Base-by-base conservation (phyloP, 2,797 vertebrate species). In the Pseudotriccus pelzelni region DNA sequence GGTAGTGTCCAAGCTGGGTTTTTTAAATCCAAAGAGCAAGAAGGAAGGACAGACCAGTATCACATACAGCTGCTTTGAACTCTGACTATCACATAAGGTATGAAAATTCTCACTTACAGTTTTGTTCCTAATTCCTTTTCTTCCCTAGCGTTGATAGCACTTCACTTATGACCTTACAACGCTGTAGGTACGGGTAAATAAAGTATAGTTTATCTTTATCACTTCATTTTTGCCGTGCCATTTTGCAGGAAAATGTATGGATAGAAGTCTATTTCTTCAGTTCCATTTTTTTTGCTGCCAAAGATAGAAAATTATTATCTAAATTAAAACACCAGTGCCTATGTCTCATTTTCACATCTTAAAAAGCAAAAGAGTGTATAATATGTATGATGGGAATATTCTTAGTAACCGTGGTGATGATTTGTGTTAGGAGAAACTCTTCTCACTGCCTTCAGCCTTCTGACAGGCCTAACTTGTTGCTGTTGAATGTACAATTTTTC, bases 401-500 rank as follows among this genome's bases (percentile, higher is more conserved):
- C 80, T 88, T 86, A n/a, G 82, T 91, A 95, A 91, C 49, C 30
- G 84, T 91, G 76, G 53, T 86, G 83, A 94, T 80, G 46, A 93
- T 78, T 80, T 88, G 6, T 67, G 16, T 62, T 86, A 74, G 80
- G 88, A 90, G 46, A 94, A 92, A 56, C 30, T 21, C 64, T 87
- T 78, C 32, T 75, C 39, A 28, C 23, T 47, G 27, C 20, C 30
- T 89, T 66, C 79, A 88, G 50, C 28, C 64, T 94, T 85, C 73
- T 75, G 75, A 85, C 41, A 75, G 62, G 32, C 39, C 46, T 80
- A 62, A 43, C 50, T 55, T 56, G 27, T 55, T 69, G 34, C 41
- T 69, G 23, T 50, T 78, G 62, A 84, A 78, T 21, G 47, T 84
- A 63, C 24, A 39, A 0, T 53, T 81, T 68, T 91, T 79, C 44